phyloP scores from a whole-genome alignment of 2,797 vertebrate species.

The Capromys pilorides region DNA sequence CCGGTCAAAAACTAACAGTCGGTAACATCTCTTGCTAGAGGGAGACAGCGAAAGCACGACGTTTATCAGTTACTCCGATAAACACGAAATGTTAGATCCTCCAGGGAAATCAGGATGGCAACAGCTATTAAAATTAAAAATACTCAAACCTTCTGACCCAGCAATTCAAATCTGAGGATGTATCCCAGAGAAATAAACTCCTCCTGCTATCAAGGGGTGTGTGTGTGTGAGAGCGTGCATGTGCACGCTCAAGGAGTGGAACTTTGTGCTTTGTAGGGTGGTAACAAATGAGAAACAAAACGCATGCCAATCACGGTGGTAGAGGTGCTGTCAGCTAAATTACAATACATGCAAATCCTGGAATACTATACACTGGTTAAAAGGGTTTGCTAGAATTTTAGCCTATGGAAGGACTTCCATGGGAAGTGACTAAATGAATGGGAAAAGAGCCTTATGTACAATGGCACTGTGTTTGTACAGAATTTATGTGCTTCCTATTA shows the following conservation, averaged over 20 bases:
- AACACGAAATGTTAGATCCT: neutral
- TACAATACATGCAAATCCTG: rapidly evolving
- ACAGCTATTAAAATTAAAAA: conserved; percentile 9
- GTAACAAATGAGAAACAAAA: neutral
- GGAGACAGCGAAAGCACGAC: neutral
- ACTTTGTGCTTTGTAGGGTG: neutral
- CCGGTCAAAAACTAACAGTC: neutral
- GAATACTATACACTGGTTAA: neutral
- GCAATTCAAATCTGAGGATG: neutral
- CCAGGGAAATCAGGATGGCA: conserved; percentile 23
- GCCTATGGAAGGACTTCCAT: neutral
- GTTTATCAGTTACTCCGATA: neutral
- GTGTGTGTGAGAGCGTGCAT: too few relatives aligned
- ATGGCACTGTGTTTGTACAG: too few relatives aligned
- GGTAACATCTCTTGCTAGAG: neutral
- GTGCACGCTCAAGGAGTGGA: rapidly evolving
- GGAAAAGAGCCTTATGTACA: neutral
- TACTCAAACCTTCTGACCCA: conserved; percentile 17
- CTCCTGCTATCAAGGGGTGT: neutral
- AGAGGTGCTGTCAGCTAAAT: too few relatives aligned
- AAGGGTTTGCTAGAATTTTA: neutral
- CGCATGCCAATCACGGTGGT: rapidly evolving
- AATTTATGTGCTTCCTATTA: too few relatives aligned
- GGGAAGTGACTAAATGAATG: rapidly evolving
- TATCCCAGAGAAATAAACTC: neutral